Evolutionary conservation across 2,113 vertebrate genomes (phyloP).

Genomic region (Scopus umbretta): DNA sequence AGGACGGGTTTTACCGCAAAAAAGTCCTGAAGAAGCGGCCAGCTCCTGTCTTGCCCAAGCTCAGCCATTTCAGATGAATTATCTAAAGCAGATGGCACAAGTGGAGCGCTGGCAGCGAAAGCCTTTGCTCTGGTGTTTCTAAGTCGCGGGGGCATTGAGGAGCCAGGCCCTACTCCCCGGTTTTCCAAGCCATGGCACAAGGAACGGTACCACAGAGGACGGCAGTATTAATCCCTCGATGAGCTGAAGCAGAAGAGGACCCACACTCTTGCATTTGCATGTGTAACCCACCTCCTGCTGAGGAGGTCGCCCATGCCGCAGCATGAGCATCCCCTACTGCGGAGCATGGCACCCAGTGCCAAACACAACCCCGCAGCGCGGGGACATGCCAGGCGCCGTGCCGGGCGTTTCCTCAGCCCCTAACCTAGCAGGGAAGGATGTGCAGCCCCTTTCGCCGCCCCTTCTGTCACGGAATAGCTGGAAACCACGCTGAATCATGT

Average conservation of each 20-base stretch:
- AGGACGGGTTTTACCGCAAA: background rate
- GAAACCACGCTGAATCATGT: background rate
- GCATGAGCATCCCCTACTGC: background rate
- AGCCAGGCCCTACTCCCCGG: background rate
- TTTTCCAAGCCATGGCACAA: background rate
- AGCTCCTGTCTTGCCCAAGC: background rate
- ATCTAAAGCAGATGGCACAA: background rate
- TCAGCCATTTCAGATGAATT: background rate
- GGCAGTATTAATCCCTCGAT: background rate
- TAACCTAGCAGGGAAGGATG: background rate
- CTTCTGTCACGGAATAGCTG: background rate
- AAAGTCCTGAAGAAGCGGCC: rapidly evolving
- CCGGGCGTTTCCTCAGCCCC: background rate
- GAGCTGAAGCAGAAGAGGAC: background rate
- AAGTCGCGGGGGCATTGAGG: rapidly evolving
- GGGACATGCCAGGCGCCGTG: too few relatives aligned
- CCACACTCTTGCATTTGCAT: rapidly evolving
- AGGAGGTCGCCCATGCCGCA: too few relatives aligned
- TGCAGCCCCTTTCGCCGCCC: background rate
- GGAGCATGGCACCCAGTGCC: background rate
- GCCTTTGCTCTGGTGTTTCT: background rate
- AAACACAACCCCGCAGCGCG: rapidly evolving
- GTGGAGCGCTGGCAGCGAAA: rapidly evolving
- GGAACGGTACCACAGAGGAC: background rate
- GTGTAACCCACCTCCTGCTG: background rate